Evolutionary conservation across 2,888 invertebrate species (phyloP).

Genomic region (Aspidiotus destructor): DNA sequence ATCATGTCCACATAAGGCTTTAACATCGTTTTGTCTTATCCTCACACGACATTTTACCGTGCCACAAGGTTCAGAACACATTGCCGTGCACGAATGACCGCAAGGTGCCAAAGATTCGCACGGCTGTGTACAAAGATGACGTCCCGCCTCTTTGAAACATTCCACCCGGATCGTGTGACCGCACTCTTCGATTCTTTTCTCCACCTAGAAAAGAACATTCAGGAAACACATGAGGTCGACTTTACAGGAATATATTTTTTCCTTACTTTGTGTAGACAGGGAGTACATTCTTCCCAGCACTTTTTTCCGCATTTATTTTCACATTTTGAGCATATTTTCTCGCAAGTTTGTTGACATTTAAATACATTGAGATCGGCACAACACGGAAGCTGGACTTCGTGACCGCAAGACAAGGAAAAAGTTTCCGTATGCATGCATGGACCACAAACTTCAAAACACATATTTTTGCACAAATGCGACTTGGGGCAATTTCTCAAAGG

Average conservation of each 20-base stretch:
- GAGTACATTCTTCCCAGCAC: constrained; percentile 46
- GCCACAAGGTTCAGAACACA: constrained; percentile 44
- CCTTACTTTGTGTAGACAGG: constrained; percentile 17
- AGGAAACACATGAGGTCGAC: too few species aligned
- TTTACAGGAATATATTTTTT: too few species aligned
- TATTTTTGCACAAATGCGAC: constrained; percentile 46
- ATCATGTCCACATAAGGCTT: constrained; percentile 47
- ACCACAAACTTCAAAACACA: constrained; percentile 47
- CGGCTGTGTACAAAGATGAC: constrained; percentile 41
- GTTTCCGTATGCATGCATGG: constrained; percentile 45
- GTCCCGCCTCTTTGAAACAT: constrained; percentile 43
- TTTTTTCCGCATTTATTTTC: constrained; percentile 43
- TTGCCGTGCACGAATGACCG: constrained; percentile 46
- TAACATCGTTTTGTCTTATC: constrained; percentile 38
- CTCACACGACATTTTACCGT: constrained; percentile 41
- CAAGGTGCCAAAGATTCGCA: constrained; percentile 47
- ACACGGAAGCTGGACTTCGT: constrained; percentile 44
- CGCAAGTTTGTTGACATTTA: not conserved
- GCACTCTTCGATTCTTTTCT: constrained; percentile 36
- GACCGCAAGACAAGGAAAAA: constrained; percentile 48
- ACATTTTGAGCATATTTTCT: constrained; percentile 35
- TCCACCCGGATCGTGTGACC: constrained; percentile 38
- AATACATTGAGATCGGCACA: not conserved
- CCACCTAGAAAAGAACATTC: constrained; percentile 23
- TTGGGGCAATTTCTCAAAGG: constrained; percentile 45